Conservation (phyloP, 2,113 vertebrate genomes). For the Pelecanus crispus region DNA sequence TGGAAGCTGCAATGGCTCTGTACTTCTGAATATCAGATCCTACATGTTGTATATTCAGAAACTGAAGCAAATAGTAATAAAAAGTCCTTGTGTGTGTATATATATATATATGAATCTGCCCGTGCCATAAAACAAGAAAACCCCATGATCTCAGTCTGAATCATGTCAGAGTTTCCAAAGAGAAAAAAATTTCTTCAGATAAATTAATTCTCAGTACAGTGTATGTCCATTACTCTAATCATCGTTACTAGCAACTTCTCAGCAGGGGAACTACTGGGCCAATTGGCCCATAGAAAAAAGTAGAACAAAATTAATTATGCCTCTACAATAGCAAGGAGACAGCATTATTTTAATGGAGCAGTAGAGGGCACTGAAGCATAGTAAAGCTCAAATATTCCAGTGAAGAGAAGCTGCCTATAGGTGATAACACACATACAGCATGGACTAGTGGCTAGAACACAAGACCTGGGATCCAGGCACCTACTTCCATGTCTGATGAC, state of each 20-base stretch:
- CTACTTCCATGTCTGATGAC: background rate
- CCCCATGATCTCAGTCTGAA: background rate
- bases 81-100: background rate
- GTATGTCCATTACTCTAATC: background rate
- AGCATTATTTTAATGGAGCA: slow-evolving; percentile 41
- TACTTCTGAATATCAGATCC: background rate
- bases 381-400: background rate
- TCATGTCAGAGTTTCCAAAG: background rate
- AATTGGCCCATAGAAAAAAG: background rate
- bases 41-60: background rate
- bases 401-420: background rate
- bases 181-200: background rate
- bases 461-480: background rate
- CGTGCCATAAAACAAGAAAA: background rate
- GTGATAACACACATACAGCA: background rate
- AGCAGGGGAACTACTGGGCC: background rate
- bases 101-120: background rate
- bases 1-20: background rate
- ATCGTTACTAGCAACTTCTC: background rate
- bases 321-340: background rate
- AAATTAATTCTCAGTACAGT: background rate
- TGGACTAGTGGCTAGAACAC: background rate
- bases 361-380: slow-evolving; percentile 58
- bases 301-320: background rate
- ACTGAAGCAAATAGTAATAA: background rate